Base-by-base conservation (phyloP, 37 sponge, comb jelly and placozoan genomes). In the Dysidea cf. avara region DNA sequence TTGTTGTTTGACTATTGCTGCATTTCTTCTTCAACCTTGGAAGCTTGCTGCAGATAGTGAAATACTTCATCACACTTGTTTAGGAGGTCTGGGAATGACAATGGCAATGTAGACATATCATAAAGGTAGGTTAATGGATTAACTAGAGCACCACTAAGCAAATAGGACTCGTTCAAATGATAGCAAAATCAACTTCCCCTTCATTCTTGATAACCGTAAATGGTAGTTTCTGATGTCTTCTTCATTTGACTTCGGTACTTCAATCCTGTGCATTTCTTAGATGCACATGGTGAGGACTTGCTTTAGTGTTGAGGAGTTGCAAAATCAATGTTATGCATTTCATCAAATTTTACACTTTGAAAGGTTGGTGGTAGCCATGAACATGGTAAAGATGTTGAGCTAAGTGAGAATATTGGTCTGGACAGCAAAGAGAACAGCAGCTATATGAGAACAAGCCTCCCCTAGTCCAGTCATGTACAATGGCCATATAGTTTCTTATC, bases 391-490 rank as follows among this genome's bases (percentile, higher is more conserved):
- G 82, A 81, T 7, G 75, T 81, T 66, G 74, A 81, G 26, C n/a
- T 31, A 54, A 67, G 20, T 18, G 17, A 50, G 74, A 39, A 60
- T 68, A 46, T 74, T 74, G 17, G 64, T 62, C 26, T 83, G 77
- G 26, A 77, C 16, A 22, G 30, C 24, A 58, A 83, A 83, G 7
- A 83, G 52, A 39, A 83, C 39, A 28, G 85, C 72, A 61, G 85
- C 78, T 46, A 84, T 47, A 32, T 84, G 77, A 16, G 68, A 61
- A 48, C 85, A 84, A 39, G 85, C 78, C 50, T 84, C 78, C n/a
- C 72, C 78, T n/a, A 84, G 56, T 11, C 78, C 85, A 47, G 85
- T 75, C 71, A 81, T 81, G n/a, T n/a, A n/a, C n/a, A n/a, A n/a
- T n/a, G n/a, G n/a, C n/a, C n/a, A n/a, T n/a, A n/a, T n/a, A n/a